Conservation (phyloP, 2,888 invertebrate species). For the Meghimatium bilineatum region DNA sequence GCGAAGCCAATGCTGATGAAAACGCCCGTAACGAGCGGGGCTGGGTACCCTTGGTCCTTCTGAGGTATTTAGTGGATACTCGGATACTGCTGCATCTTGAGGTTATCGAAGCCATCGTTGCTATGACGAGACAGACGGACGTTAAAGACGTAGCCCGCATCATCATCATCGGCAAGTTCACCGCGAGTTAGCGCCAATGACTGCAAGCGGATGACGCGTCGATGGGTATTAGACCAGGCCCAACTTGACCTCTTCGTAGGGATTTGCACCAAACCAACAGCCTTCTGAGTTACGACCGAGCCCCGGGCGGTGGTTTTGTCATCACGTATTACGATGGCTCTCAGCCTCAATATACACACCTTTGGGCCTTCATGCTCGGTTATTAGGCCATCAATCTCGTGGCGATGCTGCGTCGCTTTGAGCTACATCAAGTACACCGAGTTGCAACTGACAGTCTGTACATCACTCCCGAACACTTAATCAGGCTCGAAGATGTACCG, state of each 20-base stretch:
- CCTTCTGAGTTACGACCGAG: neutral
- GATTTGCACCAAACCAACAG: neutral
- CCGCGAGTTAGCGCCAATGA: neutral
- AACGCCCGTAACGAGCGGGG: neutral
- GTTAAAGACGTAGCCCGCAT: neutral
- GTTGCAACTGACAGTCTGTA: constrained; percentile 19
- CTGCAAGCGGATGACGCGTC: neutral
- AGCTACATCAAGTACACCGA: neutral
- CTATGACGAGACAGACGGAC: neutral
- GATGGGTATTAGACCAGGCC: neutral
- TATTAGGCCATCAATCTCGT: neutral
- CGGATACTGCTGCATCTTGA: neutral
- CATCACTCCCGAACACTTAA: neutral
- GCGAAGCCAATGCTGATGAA: neutral
- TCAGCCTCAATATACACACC: neutral
- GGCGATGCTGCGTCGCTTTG: neutral
- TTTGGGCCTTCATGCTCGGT: neutral
- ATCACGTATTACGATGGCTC: constrained; percentile 3
- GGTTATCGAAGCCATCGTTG: neutral
- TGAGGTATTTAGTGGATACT: neutral
- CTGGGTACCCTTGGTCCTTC: neutral
- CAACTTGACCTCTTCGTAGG: neutral
- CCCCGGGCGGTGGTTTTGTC: neutral
- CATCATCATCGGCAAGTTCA: neutral
- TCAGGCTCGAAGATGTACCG: neutral